A percentile compares a stretch with the other conserved stretches of the same genome.
Conservation (phyloP, 1,140 invertebrate genomes). For the Rhynchophorus ferrugineus region DNA sequence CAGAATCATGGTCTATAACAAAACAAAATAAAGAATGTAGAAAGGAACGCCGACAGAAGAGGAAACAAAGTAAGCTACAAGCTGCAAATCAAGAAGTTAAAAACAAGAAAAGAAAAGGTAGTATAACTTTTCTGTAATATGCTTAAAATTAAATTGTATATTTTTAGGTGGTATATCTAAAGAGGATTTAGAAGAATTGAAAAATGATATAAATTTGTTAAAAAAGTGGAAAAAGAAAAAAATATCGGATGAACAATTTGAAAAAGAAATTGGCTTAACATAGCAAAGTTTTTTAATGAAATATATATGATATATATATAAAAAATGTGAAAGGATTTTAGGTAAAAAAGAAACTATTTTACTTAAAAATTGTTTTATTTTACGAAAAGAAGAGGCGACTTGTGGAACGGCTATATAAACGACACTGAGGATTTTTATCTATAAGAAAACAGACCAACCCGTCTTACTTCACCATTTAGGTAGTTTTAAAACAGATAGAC, state of each 20-base stretch:
- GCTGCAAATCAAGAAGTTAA: constrained; percentile 32
- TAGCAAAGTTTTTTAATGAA: too few relatives aligned
- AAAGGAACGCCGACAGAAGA: constrained; percentile 54
- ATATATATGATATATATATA: too few relatives aligned
- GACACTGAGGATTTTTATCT: too few relatives aligned
- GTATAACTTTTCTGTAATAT: neutral
- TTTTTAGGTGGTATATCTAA: constrained; percentile 47
- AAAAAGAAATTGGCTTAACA: constrained; percentile 44
- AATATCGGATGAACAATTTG: constrained; percentile 53
- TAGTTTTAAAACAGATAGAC: too few relatives aligned
- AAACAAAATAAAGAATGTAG: constrained; percentile 67
- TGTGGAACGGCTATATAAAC: too few relatives aligned
- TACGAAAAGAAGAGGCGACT: too few relatives aligned
- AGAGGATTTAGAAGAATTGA: constrained; percentile 77
- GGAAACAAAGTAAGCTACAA: constrained; percentile 47
- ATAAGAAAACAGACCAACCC: too few relatives aligned
- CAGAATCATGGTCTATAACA: constrained; percentile 71
- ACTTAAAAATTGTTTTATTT: too few relatives aligned
- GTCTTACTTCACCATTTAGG: too few relatives aligned
- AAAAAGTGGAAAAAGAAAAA: constrained; percentile 88
- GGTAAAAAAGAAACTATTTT: too few relatives aligned
- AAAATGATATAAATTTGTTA: constrained; percentile 72
- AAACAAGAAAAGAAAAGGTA: constrained; percentile 43
- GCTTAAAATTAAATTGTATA: neutral
- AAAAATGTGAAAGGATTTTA: too few relatives aligned